These are phyloP conservation scores for Fragum fragum DNA, from an alignment of 2,888 invertebrate genomes.

Conservation along the genomic window DNA sequence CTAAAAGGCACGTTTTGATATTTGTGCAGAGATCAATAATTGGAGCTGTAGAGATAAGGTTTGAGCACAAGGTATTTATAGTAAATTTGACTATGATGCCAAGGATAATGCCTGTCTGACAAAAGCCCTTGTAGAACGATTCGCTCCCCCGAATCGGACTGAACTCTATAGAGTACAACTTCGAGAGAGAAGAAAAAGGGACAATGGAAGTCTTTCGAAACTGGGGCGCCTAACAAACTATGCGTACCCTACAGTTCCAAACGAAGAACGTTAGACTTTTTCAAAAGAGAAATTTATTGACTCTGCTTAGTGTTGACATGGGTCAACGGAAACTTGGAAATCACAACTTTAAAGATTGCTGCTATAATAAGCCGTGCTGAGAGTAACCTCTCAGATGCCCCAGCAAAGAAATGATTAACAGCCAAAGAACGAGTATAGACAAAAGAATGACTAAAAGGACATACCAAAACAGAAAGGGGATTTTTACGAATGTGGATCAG, in stretches of 20 bases:
- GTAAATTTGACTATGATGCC: neutral
- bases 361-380: neutral
- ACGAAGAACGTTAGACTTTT: neutral
- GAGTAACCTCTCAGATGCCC: neutral
- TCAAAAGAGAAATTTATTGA: conserved; percentile 10
- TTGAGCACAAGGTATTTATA: conserved; percentile 1
- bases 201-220: neutral
- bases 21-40: conserved; percentile 12
- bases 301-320: neutral
- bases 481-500: neutral
- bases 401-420: neutral
- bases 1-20: conserved; percentile 14
- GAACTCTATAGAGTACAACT: conserved; percentile 16
- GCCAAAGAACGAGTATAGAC: neutral
- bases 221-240: conserved; percentile 7
- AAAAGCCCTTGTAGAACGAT: conserved; percentile 1
- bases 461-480: neutral
- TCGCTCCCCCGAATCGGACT: conserved; percentile 8
- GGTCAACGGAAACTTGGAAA: neutral
- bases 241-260: neutral
- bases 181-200: neutral
- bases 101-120: neutral
- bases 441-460: neutral
- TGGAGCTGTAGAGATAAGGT: conserved; percentile 4
- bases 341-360: neutral